Base-by-base conservation (phyloP, 2,888 invertebrate species). In the Biston stratarius region DNA sequence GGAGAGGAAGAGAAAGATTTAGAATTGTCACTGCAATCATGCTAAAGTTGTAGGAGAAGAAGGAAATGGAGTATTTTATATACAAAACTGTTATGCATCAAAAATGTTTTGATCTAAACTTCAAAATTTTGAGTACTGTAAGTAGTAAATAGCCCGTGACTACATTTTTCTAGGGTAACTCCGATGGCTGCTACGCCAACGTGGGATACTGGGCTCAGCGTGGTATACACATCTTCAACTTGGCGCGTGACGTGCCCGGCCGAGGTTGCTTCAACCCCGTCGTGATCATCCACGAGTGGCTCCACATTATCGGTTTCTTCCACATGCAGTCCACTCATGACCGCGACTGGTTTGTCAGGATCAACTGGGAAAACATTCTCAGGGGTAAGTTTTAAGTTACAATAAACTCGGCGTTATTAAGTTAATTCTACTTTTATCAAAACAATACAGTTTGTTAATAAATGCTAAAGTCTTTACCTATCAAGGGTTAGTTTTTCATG, bases 241-340 rank as follows among this genome's bases (percentile, higher is more conserved):
- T 95, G 34, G 83, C 85, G 0, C 74, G 66, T 0, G 89, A 94
- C 61, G 82, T 84, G 6, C 91, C 91, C 65, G 95, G 81, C 59
- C 69, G 61, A 5, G 93, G 94, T 61, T 95, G 95, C 78, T 89
- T 95, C 61, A 82, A 85, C 38, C 88, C 88, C 66, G 94, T 96
- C 40, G 95, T 95, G 70, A 94, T 96, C 56, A 94, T 96, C 64
- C 96, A 97, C 85, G 97, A 97, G 83, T 90, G 97, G 77, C 93
- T 86, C 24, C 88, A 88, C 67, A 73, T 79, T 58, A 73, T 87
- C 40, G 88, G 87, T 40, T 87, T 87, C 79, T 74, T 79, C 64
- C 88, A 88, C 75, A 88, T 88, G 88, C 87, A 88, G 72, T 83
- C 84, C 60, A 84, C 86, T 0, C 51, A 86, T 74, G 73, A 83